Base-by-base conservation (phyloP, 2,888 invertebrate species). In the Chaetogeoica ovagalla region DNA sequence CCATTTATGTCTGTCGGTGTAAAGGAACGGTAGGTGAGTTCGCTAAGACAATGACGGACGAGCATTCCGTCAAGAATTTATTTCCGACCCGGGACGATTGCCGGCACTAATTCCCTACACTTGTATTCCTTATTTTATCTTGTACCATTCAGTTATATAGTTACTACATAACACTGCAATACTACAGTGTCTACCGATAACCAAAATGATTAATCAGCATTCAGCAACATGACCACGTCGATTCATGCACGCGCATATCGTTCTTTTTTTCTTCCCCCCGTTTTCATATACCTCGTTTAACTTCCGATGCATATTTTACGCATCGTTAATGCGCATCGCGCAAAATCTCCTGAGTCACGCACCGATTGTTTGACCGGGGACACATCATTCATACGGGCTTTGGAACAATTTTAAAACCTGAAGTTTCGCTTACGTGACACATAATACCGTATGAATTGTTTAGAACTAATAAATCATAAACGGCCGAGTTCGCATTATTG, bases 21-120 rank as follows among this genome's bases (percentile, higher is more conserved):
- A 63, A 77, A 77, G 37, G 69, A 69, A 79, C 39, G 69, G 60
- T 63, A 55, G 70, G 70, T 63, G 77, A 55, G 62, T 37, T 79
- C 70, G 70, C 70, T 70, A 70, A 62, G 77, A 79, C 77, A 79
- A 69, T 79, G 77, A 79, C 62, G 62, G 62, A 79, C 77, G 77
- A 79, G 62, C 77, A 48, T 70, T 70, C 63, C 77, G 70, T 63
- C 70, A 79, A 62, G 62, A 79, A 70, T 79, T 79, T 79, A 79
- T 79, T 79, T 70, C 62, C 69, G 3, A 48, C 62, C 39, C 43
- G 37, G 63, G 52, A 79, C 77, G 39, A 62, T 70, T 63, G 13
- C 37, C 39, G 55, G 19, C 19, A 55, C 62, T 63, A 79, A 79
- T 70, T 66, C 43, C 23, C 23, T 19, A 5, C 39, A 43, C 39